Percentiles rank a stretch among this genome's conserved stretches.
phyloP scores from a whole-genome alignment of 1,140 invertebrate genomes.

The Drosophila suzukii region DNA sequence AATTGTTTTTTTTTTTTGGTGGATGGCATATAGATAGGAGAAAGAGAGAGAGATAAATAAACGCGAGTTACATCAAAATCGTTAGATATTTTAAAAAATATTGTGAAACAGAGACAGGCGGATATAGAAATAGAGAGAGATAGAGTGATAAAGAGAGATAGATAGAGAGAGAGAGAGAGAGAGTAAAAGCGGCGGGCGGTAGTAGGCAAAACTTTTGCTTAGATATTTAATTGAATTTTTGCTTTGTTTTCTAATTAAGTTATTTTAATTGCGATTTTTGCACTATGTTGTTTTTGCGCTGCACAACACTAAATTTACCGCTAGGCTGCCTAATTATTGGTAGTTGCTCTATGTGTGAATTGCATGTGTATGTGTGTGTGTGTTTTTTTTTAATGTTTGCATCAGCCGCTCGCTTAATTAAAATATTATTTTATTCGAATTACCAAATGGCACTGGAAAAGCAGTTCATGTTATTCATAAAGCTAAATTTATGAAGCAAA shows the following conservation, averaged over 20 bases:
- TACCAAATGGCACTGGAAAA: neutral
- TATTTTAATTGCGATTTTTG: constrained; percentile 31
- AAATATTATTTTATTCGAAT: neutral
- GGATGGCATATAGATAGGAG: constrained; percentile 38
- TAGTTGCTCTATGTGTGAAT: constrained; percentile 41
- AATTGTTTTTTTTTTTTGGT: constrained; percentile 11
- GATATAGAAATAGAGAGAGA: constrained; percentile 46
- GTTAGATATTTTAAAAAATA: constrained; percentile 34
- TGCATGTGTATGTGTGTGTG: constrained; percentile 30
- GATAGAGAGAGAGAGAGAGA: constrained; percentile 60
- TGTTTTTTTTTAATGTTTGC: constrained; percentile 7
- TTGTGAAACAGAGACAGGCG: constrained; percentile 43
- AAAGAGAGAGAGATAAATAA: constrained; percentile 45
- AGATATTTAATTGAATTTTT: constrained; percentile 50
- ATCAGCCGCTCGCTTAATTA: constrained; percentile 24
- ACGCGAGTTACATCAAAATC: constrained; percentile 44
- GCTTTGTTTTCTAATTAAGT: constrained; percentile 37
- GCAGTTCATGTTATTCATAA: neutral
- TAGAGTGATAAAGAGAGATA: constrained; percentile 32
- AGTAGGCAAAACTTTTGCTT: constrained; percentile 78
- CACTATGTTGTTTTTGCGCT: constrained; percentile 45
- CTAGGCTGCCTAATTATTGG: constrained; percentile 56
- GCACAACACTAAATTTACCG: constrained; percentile 54
- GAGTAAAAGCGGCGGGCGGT: constrained; percentile 78
- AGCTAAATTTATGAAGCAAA: neutral